Conservation (phyloP, 2,888 invertebrate genomes). For the Epistrophella euchroma region DNA sequence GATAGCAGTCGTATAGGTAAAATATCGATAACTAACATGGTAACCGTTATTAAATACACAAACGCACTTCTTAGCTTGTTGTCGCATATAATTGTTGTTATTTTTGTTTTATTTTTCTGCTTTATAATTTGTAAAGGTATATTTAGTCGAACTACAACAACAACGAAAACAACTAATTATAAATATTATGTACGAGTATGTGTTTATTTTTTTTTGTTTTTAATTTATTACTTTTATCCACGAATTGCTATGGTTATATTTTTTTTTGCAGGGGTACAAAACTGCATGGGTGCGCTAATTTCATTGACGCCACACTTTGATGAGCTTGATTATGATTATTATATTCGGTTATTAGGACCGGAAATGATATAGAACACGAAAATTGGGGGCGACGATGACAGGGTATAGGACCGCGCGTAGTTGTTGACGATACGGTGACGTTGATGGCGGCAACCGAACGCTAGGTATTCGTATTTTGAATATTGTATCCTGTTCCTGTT, state of each 20-base stretch:
- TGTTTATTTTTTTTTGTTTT: slow-evolving; percentile 5
- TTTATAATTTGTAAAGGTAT: slow-evolving; percentile 27
- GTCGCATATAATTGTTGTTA: slow-evolving; percentile 12
- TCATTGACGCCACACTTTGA: slow-evolving; percentile 50
- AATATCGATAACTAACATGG: slow-evolving; percentile 61
- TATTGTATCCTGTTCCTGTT: slow-evolving; percentile 76
- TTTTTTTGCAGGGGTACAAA: slow-evolving; percentile 36
- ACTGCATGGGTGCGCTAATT: slow-evolving; percentile 58
- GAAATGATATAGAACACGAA: slow-evolving; percentile 34
- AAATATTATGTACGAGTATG: background rate
- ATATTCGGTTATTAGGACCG: slow-evolving; percentile 34
- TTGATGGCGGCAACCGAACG: slow-evolving; percentile 55
- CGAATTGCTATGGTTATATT: slow-evolving; percentile 17
- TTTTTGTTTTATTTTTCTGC: background rate
- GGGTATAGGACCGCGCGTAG: background rate
- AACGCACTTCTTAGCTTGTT: slow-evolving; percentile 38
- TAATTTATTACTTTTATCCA: slow-evolving; percentile 57
- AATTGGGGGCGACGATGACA: slow-evolving; percentile 6
- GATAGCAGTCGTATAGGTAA: slow-evolving; percentile 21
- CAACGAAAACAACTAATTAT: background rate
- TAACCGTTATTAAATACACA: slow-evolving; percentile 56
- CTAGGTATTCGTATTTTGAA: slow-evolving; percentile 72
- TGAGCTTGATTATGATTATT: slow-evolving; percentile 58
- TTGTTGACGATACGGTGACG: background rate
- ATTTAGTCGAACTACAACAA: slow-evolving; percentile 13